A percentile compares a stretch with the other conserved stretches of the same genome.
Evolutionary conservation across 2,888 invertebrate genomes (phyloP).

Genomic region (Ligdia adustata): DNA sequence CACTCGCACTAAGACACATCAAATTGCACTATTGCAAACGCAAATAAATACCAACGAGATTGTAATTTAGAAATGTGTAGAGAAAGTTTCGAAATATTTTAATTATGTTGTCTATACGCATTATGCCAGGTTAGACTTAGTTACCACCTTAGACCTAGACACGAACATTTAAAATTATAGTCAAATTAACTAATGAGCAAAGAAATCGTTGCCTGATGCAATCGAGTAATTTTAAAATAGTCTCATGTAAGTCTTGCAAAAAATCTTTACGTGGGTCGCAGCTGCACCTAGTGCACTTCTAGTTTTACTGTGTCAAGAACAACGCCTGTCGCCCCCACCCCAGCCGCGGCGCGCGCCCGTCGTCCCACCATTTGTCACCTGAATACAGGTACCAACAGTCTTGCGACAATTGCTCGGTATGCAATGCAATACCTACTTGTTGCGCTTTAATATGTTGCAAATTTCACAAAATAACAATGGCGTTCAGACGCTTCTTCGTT

Average conservation of each 20-base stretch:
- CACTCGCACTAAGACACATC: no score
- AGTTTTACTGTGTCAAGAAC: slow-evolving; percentile 84
- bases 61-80: slow-evolving; percentile 21
- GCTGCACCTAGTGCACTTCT: slow-evolving; percentile 83
- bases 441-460: slow-evolving; percentile 43
- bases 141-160: slow-evolving; percentile 13
- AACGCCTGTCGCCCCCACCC: slow-evolving; percentile 76
- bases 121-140: slow-evolving; percentile 6
- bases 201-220: slow-evolving; percentile 4
- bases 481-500: slow-evolving; percentile 48
- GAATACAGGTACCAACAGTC: slow-evolving; percentile 51
- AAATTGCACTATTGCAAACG: slow-evolving; percentile 31
- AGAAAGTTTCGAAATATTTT: slow-evolving; percentile 29
- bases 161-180: slow-evolving; percentile 7
- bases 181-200: neutral
- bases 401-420: slow-evolving; percentile 53
- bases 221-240: slow-evolving; percentile 17
- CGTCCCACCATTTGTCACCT: slow-evolving; percentile 55
- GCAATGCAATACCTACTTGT: slow-evolving; percentile 51
- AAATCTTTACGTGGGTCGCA: slow-evolving; percentile 76
- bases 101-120: slow-evolving; percentile 15
- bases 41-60: slow-evolving; percentile 20
- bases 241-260: slow-evolving; percentile 52
- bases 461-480: slow-evolving; percentile 47
- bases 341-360: slow-evolving; percentile 40